Base-by-base conservation (phyloP, 2,113 vertebrate genomes). In the Coracopsis vasa region DNA sequence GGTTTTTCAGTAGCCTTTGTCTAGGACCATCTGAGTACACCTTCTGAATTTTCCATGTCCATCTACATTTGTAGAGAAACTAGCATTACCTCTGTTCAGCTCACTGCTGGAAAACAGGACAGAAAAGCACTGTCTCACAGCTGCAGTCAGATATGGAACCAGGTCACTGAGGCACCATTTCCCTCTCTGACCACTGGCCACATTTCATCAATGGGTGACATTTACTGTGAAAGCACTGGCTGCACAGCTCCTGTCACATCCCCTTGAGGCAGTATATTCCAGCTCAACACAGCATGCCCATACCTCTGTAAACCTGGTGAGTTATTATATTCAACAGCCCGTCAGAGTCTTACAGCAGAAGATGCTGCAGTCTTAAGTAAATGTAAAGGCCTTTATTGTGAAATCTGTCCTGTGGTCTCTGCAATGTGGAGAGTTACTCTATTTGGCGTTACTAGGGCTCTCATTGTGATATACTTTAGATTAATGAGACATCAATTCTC, bases 401-500 rank as follows among this genome's bases (percentile, higher is more conserved):
- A 81, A 71, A 94, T 60, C 53, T 88, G 35, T 83, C 54, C 70
- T 86, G 29, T 48, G 62, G 65, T 39, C 29, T 77, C 72, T 67
- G 73, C 41, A 75, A 41, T 60, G 60, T 70, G 67, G 70, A 95
- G 84, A 88, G 35, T 69, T 93, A 80, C 66, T 87, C 61, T 90
- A 8, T 78, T 94, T 85, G 54, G 62, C 3, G 1, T 69, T 88
- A 73, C 67, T 84, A 71, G 44, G 70, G 72, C 54, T 93, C 75
- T 96, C 88, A 72, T 71, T 92, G 47, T 94, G 93, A 94, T 94
- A 85, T 81, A 54, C 54, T 92, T 94, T 88, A 86, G 65, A 95
- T 75, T 96, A 97, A 96, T 80, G 58, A 96, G 86, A 74, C 88
- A 95, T 87, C 78, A 94, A 87, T 87, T 96, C 53, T 80, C 80